A percentile compares a stretch with the other conserved stretches of the same genome.
Evolutionary conservation across 2,113 vertebrate genomes (phyloP).

Genomic region (Monopterus albus): DNA sequence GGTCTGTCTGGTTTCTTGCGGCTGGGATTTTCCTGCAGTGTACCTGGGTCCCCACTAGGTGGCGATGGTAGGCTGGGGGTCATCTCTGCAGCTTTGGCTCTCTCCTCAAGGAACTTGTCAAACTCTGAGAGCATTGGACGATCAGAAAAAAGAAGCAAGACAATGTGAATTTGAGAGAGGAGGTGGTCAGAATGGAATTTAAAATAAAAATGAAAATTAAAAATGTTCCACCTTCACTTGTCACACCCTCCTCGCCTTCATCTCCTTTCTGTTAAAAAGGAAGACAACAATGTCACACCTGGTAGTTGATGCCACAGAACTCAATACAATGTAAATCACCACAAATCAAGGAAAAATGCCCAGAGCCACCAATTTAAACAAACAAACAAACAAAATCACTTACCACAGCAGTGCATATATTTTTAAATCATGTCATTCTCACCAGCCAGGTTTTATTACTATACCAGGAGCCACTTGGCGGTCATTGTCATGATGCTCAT

Average conservation of each 20-base stretch:
- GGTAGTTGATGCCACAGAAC: neutral
- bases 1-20: constrained; percentile 89
- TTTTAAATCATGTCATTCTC: neutral
- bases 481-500: neutral
- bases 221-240: constrained; percentile 90
- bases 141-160: neutral
- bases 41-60: constrained; percentile 82
- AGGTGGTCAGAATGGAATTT: neutral
- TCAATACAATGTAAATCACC: constrained; percentile 18
- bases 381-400: neutral
- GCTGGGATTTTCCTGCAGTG: constrained; percentile 71
- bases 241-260: constrained; percentile 95
- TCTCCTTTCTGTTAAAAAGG: constrained; percentile 89
- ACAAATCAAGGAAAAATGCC: constrained; percentile 1
- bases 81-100: constrained; percentile 96
- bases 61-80: constrained; percentile 89
- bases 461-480: constrained; percentile 20
- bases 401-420: neutral
- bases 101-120: constrained; percentile 97
- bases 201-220: neutral
- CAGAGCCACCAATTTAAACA: neutral
- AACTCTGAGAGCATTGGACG: constrained; percentile 84
- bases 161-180: neutral
- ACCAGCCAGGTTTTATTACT: neutral
- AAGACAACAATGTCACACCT: neutral